These are phyloP conservation scores for Pseudopodoces humilis DNA, from an alignment of 2,113 vertebrate genomes.

Conservation along the genomic window DNA sequence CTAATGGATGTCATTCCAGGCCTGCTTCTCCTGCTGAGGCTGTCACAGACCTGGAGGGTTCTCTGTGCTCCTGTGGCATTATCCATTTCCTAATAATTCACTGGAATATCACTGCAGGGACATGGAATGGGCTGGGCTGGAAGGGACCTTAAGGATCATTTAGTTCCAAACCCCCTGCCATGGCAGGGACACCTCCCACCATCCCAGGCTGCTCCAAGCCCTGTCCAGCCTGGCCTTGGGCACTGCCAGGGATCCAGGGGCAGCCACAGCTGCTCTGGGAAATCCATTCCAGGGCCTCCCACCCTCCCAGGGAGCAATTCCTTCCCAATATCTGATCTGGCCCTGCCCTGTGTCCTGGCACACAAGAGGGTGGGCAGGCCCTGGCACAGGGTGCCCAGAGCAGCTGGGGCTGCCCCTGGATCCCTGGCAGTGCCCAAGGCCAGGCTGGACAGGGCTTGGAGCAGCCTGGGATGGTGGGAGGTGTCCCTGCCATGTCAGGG, in stretches of 20 bases:
- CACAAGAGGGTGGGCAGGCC: neutral
- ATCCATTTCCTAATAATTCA: neutral
- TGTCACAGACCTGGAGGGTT: neutral
- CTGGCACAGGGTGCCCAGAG: neutral
- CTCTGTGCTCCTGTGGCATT: neutral
- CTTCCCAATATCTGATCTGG: neutral
- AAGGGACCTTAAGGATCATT: neutral
- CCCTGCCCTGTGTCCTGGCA: too few relatives aligned
- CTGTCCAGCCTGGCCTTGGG: fast-evolving
- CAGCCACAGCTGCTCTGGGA: neutral
- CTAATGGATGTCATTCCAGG: neutral
- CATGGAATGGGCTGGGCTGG: neutral
- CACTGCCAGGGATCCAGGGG: neutral
- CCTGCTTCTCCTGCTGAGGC: neutral
- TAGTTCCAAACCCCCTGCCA: neutral
- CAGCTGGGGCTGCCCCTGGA: neutral
- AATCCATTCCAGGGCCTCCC: fast-evolving
- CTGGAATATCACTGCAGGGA: neutral
- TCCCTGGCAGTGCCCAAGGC: neutral
- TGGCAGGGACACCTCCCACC: neutral
- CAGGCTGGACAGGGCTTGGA: neutral
- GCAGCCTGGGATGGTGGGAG: neutral
- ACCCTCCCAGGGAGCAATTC: neutral
- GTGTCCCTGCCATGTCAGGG: neutral
- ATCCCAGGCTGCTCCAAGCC: neutral